Base-by-base conservation (phyloP, 2,113 vertebrate genomes). In the Thermophis baileyi region DNA sequence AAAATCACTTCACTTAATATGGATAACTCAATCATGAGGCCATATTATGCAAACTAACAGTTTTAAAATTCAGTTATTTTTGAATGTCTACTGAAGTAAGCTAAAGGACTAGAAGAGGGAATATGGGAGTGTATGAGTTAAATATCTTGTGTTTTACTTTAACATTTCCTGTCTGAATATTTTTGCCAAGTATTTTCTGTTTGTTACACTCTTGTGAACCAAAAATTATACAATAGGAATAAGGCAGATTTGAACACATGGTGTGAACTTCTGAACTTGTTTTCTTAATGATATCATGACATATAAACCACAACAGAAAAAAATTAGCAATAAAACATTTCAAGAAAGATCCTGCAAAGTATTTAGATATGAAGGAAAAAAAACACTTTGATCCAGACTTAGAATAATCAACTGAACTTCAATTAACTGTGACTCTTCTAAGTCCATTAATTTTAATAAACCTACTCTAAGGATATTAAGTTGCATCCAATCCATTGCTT, bases 1-100 rank as follows among this genome's bases (percentile, higher is more conserved):
- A 69, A 69, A 69, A 69, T 69, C 74, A 35, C 90, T 86, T 95
- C 96, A 95, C 96, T 96, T 95, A 95, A 90, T 85, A 44, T 94
- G 94, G 89, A 96, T 94, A 95, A 93, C 30, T 86, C 90, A 94
- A 60, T 91, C 9, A 91, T 85, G 93, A 95, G 54, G 40, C 35
- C 40, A 95, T 50, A 54, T 93, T 96, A 95, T 92, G 91, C 94
- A 97, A 95, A 94, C 90, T 92, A 93, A 93, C 90, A 88, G 55
- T n/a, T 47, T 91, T 90, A 95, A 93, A 95, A 95, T 69, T 85
- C 53, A 53, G 24, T 24, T 89, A 63, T 53, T 81, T 11, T 24
- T 85, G 2, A 89, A 40, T 53, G 27, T 57, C 27, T n/a, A 5
- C 27, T 49, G 46, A 47, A 55, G 11, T 16, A 27, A 46, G 85